A percentile compares a stretch with the other conserved stretches of the same genome.
Evolutionary conservation across 2,113 vertebrate genomes (phyloP).

Genomic region (Isurus oxyrinchus): DNA sequence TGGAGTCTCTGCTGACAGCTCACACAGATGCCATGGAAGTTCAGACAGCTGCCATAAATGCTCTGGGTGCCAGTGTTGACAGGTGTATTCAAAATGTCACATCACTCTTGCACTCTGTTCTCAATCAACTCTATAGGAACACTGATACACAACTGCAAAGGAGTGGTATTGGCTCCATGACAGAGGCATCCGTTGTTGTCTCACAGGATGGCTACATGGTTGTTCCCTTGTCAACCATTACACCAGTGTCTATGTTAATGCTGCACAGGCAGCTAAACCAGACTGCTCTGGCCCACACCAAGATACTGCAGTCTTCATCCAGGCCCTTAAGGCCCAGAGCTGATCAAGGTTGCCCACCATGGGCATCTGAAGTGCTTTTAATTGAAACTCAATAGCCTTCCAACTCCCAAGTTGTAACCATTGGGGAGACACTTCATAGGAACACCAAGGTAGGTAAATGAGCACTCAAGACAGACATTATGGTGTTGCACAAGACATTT

Average conservation of each 20-base stretch:
- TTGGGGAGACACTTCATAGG: not conserved
- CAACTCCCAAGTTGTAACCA: not conserved
- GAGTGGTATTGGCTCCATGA: not conserved
- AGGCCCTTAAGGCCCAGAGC: not conserved
- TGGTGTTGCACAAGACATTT: no score
- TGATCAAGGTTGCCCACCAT: not conserved
- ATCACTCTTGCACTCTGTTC: not conserved
- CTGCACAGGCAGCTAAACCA: not conserved
- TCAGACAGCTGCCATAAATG: no score
- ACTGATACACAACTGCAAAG: not conserved
- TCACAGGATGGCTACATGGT: not conserved
- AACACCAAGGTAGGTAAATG: not conserved
- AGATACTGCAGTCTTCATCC: not conserved
- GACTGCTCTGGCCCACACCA: not conserved
- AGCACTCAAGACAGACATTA: not conserved
- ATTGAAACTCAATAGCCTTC: not conserved
- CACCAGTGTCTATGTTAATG: not conserved
- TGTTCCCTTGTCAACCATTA: not conserved
- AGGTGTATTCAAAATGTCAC: not conserved
- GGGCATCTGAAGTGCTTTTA: not conserved
- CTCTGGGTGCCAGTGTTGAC: not conserved
- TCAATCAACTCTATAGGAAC: not conserved
- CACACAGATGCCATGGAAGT: not conserved
- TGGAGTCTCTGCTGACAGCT: not conserved
- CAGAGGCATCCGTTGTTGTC: not conserved